Conservation (phyloP, 2,888 invertebrate genomes). For the Sphinx pinastri region DNA sequence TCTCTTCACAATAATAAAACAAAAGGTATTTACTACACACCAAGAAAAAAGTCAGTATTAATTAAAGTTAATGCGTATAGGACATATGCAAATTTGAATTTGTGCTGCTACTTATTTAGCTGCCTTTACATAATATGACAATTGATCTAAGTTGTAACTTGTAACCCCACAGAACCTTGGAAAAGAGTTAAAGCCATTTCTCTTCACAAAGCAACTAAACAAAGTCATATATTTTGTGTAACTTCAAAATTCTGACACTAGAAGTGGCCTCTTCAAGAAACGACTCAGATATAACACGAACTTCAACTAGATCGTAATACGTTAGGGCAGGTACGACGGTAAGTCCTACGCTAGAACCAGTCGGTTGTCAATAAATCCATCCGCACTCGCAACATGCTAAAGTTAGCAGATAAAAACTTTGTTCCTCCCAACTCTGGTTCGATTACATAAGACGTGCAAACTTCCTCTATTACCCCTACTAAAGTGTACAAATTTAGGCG, state of each 20-base stretch:
- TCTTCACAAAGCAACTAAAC: neutral
- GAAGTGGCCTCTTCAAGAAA: neutral
- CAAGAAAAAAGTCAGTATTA: too few relatives aligned
- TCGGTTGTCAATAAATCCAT: conserved; percentile 65
- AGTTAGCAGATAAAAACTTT: conserved; percentile 75
- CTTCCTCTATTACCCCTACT: conserved; percentile 67
- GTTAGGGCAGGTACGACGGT: conserved; percentile 8
- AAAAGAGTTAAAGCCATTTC: neutral
- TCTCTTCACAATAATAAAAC: too few relatives aligned
- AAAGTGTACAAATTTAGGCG: conserved; percentile 65
- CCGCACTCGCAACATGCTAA: conserved; percentile 59
- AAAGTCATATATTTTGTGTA: too few relatives aligned
- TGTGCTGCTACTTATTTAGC: too few relatives aligned
- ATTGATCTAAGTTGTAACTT: too few relatives aligned
- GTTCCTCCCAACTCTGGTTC: conserved; percentile 61
- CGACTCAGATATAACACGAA: neutral
- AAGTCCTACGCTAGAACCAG: conserved; percentile 35
- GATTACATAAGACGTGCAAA: conserved; percentile 68
- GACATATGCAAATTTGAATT: too few relatives aligned
- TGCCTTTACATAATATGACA: too few relatives aligned
- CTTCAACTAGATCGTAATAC: neutral
- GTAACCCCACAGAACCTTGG: too few relatives aligned
- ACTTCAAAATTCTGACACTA: neutral
- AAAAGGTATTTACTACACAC: too few relatives aligned
- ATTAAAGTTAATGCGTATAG: too few relatives aligned